Evolutionary conservation across 2,888 invertebrate species (phyloP).

Genomic region (Harpagoxenus sublaevis): DNA sequence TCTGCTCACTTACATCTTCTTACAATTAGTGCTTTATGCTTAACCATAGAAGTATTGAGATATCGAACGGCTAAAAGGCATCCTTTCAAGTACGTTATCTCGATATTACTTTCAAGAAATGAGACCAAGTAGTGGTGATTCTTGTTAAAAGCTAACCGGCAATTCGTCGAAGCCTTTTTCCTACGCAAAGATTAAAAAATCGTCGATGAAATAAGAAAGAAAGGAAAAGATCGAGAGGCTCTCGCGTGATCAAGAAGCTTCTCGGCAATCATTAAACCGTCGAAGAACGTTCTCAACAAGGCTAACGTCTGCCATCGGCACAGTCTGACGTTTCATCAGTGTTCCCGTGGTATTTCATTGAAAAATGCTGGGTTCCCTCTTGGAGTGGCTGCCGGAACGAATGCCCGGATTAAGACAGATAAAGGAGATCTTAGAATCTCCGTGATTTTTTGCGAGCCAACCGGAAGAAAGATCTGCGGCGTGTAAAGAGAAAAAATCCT

Average conservation of each 20-base stretch:
- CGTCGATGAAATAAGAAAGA: slow-evolving; percentile 9
- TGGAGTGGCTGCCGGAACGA: slow-evolving; percentile 66
- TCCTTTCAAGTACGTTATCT: slow-evolving; percentile 16
- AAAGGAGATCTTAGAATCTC: slow-evolving; percentile 72
- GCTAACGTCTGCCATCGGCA: slow-evolving; percentile 23
- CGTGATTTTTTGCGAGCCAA: slow-evolving; percentile 66
- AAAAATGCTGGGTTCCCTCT: slow-evolving; percentile 70
- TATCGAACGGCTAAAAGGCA: neutral
- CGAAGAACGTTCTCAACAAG: slow-evolving; percentile 30
- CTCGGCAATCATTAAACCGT: slow-evolving; percentile 50
- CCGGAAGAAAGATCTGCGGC: slow-evolving; percentile 37
- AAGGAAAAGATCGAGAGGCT: neutral
- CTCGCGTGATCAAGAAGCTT: slow-evolving; percentile 47
- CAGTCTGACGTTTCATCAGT: slow-evolving; percentile 21
- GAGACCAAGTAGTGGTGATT: slow-evolving; percentile 1
- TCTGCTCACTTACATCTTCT: neutral
- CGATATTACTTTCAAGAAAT: slow-evolving; percentile 22
- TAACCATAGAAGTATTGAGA: neutral
- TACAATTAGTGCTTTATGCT: slow-evolving; percentile 18
- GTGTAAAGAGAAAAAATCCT: slow-evolving; percentile 2
- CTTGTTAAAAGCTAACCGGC: neutral
- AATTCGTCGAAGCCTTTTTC: neutral
- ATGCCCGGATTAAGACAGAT: slow-evolving; percentile 80
- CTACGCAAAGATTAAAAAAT: slow-evolving; percentile 52
- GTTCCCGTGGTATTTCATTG: slow-evolving; percentile 73